A percentile compares a stretch with the other conserved stretches of the same genome.
These are phyloP conservation scores for Jordanella pulchra DNA, from an alignment of 2,797 vertebrate genomes.

Conservation along the genomic window DNA sequence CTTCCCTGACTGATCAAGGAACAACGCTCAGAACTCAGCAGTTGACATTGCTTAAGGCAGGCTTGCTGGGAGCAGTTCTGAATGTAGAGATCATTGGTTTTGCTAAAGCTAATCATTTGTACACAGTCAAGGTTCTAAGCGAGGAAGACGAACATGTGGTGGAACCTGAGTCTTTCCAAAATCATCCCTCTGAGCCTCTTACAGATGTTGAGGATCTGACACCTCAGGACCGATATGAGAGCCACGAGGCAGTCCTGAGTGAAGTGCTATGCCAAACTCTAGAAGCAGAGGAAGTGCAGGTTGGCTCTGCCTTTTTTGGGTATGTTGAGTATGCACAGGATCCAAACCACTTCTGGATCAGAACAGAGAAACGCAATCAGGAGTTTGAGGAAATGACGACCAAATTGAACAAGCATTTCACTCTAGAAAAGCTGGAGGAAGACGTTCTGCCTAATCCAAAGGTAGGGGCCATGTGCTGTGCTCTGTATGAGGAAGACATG, in stretches of 20 bases:
- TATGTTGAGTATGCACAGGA: constrained; percentile 82
- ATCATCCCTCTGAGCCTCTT: background rate
- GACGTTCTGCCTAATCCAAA: constrained; percentile 81
- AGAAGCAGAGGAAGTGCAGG: constrained; percentile 73
- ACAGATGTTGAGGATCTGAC: constrained; percentile 2
- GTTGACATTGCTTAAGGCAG: constrained; percentile 77
- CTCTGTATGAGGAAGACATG: constrained; percentile 84
- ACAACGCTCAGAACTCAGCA: constrained; percentile 74
- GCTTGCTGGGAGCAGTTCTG: constrained; percentile 81
- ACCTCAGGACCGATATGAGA: constrained; percentile 13
- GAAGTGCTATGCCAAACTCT: constrained; percentile 41
- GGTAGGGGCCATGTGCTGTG: constrained; percentile 87
- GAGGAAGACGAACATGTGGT: constrained; percentile 16
- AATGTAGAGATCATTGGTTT: constrained; percentile 76
- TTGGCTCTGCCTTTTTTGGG: constrained; percentile 73
- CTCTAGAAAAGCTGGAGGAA: constrained; percentile 74
- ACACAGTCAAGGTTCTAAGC: constrained; percentile 79
- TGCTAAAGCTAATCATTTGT: constrained; percentile 70
- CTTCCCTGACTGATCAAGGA: constrained; percentile 70
- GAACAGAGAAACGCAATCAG: constrained; percentile 75
- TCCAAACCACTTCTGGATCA: constrained; percentile 90
- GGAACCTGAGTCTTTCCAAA: constrained; percentile 21
- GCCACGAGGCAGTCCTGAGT: constrained; percentile 42
- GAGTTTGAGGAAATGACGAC: constrained; percentile 86
- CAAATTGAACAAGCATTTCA: constrained; percentile 77